Evolutionary conservation across 1,140 invertebrate genomes (phyloP), one percentile per base, ranked within the genome.

Genomic region (Arion vulgaris): DNA sequence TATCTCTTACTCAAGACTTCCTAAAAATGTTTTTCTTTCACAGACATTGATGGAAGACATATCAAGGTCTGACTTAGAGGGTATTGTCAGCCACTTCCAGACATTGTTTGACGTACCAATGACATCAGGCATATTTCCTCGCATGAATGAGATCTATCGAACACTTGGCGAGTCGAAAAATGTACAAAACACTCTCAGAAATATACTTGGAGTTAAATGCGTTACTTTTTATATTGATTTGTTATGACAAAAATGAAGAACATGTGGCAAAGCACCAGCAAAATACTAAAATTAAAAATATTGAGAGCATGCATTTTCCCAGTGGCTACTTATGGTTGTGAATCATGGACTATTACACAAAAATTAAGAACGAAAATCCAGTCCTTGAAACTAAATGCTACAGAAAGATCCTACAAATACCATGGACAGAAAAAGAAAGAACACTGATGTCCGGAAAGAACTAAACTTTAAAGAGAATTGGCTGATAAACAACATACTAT

Each of bases 121-220:
- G 15, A 82, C 91, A 34, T 87, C 88, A 0, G 91, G 91, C 7
- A 84, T 92, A 17, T 91, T 88, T 75, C 87, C 90, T 41, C 77
- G 89, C 45, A 91, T 92, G 91, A 92, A 89, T 76, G 89, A 92
- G 26, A 84, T 92, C 81, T 92, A 92, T 83, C 88, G 84, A 32
- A 88, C 88, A 34, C 81, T 89, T 45, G 90, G 89, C 62, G 91
- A 92, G 82, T 85, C 88, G 1, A 86, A 89, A 57, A 92, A 92
- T 83, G 87, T 92, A 0, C 83, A 88, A n/a, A 89, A 91, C 38
- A 90, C 90, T 34, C 85, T 92, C 19, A 88, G 84, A 53, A 86
- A 89, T 79, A 80, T 91, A 0, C 85, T 92, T 9, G 89, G 80
- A n/a, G n/a, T n/a, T n/a, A n/a, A 2, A 39, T 81, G 15, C 15